Evolutionary conservation across 2,113 vertebrate species (phyloP).

Genomic region (Ptilorrhoa leucosticta): DNA sequence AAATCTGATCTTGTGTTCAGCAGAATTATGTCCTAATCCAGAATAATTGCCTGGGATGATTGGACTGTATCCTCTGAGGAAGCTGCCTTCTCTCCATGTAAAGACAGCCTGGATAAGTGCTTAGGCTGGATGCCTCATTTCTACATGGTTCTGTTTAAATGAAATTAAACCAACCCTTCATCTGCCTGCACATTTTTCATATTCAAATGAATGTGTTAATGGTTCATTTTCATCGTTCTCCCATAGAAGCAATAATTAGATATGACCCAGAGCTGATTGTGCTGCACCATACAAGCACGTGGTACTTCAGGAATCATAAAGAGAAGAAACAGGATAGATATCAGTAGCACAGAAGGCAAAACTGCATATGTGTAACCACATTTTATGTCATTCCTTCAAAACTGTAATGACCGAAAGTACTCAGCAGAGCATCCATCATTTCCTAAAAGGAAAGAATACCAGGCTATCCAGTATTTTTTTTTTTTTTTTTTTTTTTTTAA

Average conservation of each 20-base stretch:
- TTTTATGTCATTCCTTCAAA: not conserved
- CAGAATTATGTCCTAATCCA: not conserved
- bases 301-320: not conserved
- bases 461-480: fast-evolving
- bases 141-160: not conserved
- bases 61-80: not conserved
- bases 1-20: not conserved
- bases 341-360: not conserved
- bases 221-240: not conserved
- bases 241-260: not conserved
- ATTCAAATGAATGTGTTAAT: not conserved
- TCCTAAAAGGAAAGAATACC: not conserved
- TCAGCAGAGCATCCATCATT: not conserved
- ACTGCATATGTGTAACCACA: not conserved
- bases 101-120: not conserved
- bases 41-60: fast-evolving
- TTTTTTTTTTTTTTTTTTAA: not conserved
- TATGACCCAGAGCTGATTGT: not conserved
- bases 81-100: not conserved
- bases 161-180: not conserved
- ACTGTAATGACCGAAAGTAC: not conserved
- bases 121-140: not conserved
- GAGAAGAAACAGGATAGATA: not conserved
- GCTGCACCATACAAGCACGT: not conserved
- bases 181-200: not conserved